Evolutionary conservation across 2,113 vertebrate species (phyloP), one percentile per base, ranked within the genome.

Genomic region (Laterallus jamaicensis): DNA sequence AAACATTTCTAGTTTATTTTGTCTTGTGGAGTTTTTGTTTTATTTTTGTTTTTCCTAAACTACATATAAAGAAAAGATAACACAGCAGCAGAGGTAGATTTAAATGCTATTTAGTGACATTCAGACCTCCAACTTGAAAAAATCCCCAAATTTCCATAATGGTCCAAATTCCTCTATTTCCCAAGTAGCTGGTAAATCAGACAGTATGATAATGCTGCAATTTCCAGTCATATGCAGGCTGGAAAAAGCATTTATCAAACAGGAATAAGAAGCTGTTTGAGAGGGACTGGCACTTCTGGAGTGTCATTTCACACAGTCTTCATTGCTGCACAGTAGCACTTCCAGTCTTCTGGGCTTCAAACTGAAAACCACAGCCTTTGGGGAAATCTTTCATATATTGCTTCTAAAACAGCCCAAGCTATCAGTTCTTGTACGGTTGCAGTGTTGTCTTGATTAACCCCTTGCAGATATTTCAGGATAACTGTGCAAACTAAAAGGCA

Each of bases 371-470:
- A 79, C 37, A 92, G 70, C 56, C 84, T 93, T 87, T 87, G 49
- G 93, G 88, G 77, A 96, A 95, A 92, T 95, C 67, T 96, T 90
- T 89, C 77, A 52, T 69, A 63, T 56, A 92, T 67, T 89, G 56
- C 88, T 97, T 95, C 83, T 90, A 89, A 95, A 89, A 59, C 44
- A 90, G 80, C 29, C 66, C 26, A 74, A 85, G 67, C 70, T 90
- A 95, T 95, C 84, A 52, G 54, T 79, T 95, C 75, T 55, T 86
- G 35, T 40, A 70, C 22, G 37, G 60, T 35, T 44, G 29, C 40
- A 37, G 21, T 42, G 25, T 73, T 94, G 49, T 76, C 78, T 91
- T 1, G 0, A 82, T 92, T 95, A 95, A 95, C 75, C 42, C 39
- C 28, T 96, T 87, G 35, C 12, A 91, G 76, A n/a, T 66, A 84